Evolutionary conservation across 1,140 invertebrate species (phyloP).

Genomic region (Scaptomyza graminum): DNA sequence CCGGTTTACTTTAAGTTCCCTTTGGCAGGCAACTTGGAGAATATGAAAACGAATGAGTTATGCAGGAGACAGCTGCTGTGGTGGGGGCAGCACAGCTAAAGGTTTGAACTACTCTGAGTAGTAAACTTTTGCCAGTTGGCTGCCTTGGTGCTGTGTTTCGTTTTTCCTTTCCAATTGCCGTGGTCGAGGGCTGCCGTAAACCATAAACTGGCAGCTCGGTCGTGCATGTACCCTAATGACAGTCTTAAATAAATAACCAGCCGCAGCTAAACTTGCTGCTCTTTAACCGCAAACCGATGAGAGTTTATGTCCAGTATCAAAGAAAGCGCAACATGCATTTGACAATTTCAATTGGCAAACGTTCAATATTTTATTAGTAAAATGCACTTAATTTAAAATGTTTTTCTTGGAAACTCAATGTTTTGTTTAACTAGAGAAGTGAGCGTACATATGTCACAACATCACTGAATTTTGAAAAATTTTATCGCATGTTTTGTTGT

Average conservation of each 20-base stretch:
- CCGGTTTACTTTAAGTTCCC: not conserved
- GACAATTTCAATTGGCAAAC: slow-evolving; percentile 13
- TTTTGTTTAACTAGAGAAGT: not conserved
- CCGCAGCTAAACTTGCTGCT: slow-evolving; percentile 10
- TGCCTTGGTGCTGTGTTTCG: slow-evolving; percentile 22
- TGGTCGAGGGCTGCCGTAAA: slow-evolving; percentile 32
- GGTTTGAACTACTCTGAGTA: no score
- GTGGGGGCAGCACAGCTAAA: not conserved
- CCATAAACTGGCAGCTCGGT: slow-evolving; percentile 50
- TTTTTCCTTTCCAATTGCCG: slow-evolving; percentile 1
- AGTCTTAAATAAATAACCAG: slow-evolving; percentile 68
- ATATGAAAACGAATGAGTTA: slow-evolving; percentile 76
- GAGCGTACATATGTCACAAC: not conserved
- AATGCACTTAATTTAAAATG: not conserved
- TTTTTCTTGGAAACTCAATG: not conserved
- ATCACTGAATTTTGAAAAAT: not conserved
- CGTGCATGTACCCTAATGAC: slow-evolving; percentile 50
- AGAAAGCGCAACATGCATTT: slow-evolving; percentile 5
- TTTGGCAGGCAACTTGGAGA: slow-evolving; percentile 37
- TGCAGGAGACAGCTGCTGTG: slow-evolving; percentile 34
- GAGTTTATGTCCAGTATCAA: not conserved
- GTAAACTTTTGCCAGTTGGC: slow-evolving; percentile 56
- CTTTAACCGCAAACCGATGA: not conserved
- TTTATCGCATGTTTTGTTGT: not conserved
- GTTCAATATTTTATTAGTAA: slow-evolving; percentile 8